Evolutionary conservation across 2,888 invertebrate genomes (phyloP).

Genomic region (Bibio marci): DNA sequence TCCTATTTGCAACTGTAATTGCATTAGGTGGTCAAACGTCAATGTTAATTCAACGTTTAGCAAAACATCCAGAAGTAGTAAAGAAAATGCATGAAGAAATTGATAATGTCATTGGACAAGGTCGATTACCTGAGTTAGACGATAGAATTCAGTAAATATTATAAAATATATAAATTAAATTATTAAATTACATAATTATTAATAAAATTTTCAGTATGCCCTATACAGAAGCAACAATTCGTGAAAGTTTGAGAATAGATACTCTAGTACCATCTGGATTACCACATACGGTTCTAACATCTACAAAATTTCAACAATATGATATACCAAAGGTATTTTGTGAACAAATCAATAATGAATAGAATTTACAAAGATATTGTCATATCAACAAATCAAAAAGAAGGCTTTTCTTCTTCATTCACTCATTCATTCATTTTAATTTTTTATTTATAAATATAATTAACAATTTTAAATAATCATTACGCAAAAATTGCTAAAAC

Average conservation of each 20-base stretch:
- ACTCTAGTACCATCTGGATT: conserved; percentile 42
- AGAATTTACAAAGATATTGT: no score
- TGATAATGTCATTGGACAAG: conserved; percentile 40
- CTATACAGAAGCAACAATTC: conserved; percentile 42
- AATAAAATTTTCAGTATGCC: conserved; percentile 30
- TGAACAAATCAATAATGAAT: no score
- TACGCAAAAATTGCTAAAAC: no score
- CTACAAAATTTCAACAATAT: conserved; percentile 38
- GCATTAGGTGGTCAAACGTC: conserved; percentile 33
- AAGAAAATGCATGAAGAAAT: conserved; percentile 43
- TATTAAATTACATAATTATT: conserved; percentile 4
- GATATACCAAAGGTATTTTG: conserved; percentile 38
- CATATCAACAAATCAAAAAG: no score
- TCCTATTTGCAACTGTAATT: conserved; percentile 41
- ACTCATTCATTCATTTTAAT: no score
- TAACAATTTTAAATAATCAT: no score
- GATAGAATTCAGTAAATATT: conserved; percentile 34
- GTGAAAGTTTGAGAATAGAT: conserved; percentile 40
- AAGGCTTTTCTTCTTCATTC: no score
- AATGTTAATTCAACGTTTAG: conserved; percentile 35
- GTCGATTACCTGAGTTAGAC: conserved; percentile 38
- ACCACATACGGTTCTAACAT: conserved; percentile 33
- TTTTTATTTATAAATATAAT: no score
- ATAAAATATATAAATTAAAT: no score
- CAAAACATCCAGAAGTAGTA: conserved; percentile 37